phyloP scores from a whole-genome alignment of 64 coral and sea anemone genomes.

The Cladopsammia gracilis region DNA sequence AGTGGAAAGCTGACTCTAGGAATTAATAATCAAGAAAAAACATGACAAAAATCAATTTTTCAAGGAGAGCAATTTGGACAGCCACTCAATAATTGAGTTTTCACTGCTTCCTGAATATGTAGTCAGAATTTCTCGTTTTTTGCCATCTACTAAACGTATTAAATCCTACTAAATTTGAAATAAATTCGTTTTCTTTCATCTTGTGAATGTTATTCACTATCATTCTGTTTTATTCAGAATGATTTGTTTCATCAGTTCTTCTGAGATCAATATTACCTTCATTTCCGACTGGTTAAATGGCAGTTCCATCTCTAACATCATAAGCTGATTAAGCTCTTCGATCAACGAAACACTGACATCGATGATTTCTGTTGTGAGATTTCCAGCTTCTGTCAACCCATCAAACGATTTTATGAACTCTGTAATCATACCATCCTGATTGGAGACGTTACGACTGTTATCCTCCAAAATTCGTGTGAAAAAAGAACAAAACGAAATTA shows the following conservation, averaged over 20 bases:
- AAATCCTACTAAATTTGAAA: too few species aligned
- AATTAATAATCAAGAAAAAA: neutral
- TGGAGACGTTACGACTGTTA: neutral
- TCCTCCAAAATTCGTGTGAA: neutral
- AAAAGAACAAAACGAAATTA: neutral
- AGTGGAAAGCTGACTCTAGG: neutral
- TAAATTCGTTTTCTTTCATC: too few species aligned
- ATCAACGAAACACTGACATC: neutral
- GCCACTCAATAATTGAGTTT: too few species aligned
- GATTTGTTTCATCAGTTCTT: too few species aligned
- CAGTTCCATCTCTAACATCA: neutral
- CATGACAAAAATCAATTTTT: neutral
- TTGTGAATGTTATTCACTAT: too few species aligned
- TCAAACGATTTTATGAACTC: neutral
- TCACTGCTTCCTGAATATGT: too few species aligned
- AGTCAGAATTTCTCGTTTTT: too few species aligned
- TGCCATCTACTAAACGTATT: too few species aligned
- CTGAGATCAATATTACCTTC: neutral
- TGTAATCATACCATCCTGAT: neutral
- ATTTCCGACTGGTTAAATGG: neutral
- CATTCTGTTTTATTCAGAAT: too few species aligned
- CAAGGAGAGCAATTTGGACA: neutral
- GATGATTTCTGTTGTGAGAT: neutral
- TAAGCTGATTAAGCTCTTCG: neutral
- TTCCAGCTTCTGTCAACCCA: neutral